Percentiles rank a stretch among this genome's conserved stretches.
These are phyloP conservation scores for Listronotus oregonensis DNA, from an alignment of 1,140 invertebrate species.

Conservation along the genomic window DNA sequence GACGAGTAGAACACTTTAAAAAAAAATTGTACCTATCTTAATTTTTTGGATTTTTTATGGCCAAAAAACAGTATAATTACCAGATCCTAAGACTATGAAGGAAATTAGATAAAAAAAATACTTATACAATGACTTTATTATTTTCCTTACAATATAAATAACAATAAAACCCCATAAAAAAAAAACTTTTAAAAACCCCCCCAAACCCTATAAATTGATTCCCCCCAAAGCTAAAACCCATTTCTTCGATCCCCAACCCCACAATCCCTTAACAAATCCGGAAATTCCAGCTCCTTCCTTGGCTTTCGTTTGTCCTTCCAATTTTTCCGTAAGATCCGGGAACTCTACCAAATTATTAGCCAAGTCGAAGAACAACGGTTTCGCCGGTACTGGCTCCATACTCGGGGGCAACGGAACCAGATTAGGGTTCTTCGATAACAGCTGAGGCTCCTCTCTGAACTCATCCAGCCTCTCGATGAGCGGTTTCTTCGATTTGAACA, in stretches of 20 bases:
- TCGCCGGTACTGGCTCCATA: slow-evolving; percentile 89
- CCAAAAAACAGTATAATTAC: too few relatives aligned
- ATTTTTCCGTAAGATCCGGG: slow-evolving; percentile 80
- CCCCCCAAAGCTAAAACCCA: background rate
- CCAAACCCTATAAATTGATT: too few relatives aligned
- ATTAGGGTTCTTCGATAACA: slow-evolving; percentile 82
- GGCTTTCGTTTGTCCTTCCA: slow-evolving; percentile 65
- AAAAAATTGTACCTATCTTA: too few relatives aligned
- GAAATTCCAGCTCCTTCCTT: slow-evolving; percentile 71
- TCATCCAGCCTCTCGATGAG: slow-evolving; percentile 85
- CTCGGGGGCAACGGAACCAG: slow-evolving; percentile 85
- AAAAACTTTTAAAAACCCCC: too few relatives aligned
- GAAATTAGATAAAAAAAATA: too few relatives aligned
- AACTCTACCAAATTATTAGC: slow-evolving; percentile 91
- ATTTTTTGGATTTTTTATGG: too few relatives aligned
- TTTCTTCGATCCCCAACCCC: slow-evolving; percentile 73
- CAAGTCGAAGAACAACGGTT: slow-evolving; percentile 95
- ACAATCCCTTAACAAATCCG: slow-evolving; percentile 90
- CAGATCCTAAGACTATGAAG: too few relatives aligned
- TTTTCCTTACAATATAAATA: too few relatives aligned
- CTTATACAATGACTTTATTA: too few relatives aligned
- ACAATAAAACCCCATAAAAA: too few relatives aligned
- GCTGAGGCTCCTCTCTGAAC: slow-evolving; percentile 82
- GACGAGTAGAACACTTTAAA: too few relatives aligned
- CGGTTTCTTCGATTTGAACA: slow-evolving; percentile 74